A percentile compares a stretch with the other conserved stretches of the same genome.
phyloP scores from a whole-genome alignment of 2,888 invertebrate species.

The Linnaemya tessellans region DNA sequence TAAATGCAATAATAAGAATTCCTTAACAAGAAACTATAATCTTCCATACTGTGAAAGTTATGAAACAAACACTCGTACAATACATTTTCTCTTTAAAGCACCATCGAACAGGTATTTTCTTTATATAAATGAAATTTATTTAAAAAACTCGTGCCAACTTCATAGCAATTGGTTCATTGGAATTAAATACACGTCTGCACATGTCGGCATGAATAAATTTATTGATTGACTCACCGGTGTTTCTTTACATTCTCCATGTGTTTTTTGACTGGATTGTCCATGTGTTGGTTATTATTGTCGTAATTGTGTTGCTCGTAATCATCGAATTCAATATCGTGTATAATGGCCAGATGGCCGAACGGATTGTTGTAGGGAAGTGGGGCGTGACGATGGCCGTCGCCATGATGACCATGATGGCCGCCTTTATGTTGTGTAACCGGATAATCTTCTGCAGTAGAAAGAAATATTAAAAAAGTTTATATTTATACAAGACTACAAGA shows the following conservation, averaged over 20 bases:
- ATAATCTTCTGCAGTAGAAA: constrained; percentile 51
- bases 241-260: constrained; percentile 80
- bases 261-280: constrained; percentile 77
- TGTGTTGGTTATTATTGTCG: constrained; percentile 81
- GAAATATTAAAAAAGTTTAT: background rate
- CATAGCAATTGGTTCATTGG: constrained; percentile 1
- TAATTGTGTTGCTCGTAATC: constrained; percentile 81
- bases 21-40: no score
- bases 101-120: background rate
- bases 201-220: background rate
- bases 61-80: no score
- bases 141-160: background rate
- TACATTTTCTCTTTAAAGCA: background rate
- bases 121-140: background rate
- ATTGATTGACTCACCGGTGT: constrained; percentile 80
- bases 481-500: background rate
- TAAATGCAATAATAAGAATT: no score
- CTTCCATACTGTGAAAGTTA: no score
- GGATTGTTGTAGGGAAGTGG: constrained; percentile 81
- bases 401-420: constrained; percentile 75
- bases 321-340: constrained; percentile 81
- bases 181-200: background rate
- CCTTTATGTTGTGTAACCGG: constrained; percentile 53
- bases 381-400: constrained; percentile 78
- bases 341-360: constrained; percentile 81